Evolutionary conservation across 2,888 invertebrate genomes (phyloP), one percentile per base, ranked within the genome.

Genomic region (Ormyrus rosae): DNA sequence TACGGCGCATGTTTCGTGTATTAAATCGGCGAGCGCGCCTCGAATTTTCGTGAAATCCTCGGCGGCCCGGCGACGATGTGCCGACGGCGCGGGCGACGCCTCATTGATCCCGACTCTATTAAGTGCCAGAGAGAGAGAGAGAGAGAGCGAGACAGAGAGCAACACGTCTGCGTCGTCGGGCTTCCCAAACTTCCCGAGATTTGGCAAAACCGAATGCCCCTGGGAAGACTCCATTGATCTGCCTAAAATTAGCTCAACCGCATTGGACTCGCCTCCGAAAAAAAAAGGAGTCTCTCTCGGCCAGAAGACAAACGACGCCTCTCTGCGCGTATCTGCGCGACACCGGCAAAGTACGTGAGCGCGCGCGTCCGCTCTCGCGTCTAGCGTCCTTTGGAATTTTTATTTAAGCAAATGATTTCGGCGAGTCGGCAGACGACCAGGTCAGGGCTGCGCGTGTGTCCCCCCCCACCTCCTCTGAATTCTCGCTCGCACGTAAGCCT

Each of bases 1-100:
- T 82, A 83, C 83, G 80, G 79, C 78, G 76, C 79, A 13, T 68
- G 78, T 80, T 83, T 81, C 80, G 67, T 56, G 72, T 81, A 79
- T 82, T 78, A 74, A 81, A 79, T 77, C 58, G 76, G 65, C 74
- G 65, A 53, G 68, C 68, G 73, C 50, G 58, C 73, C 56, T 56
- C 45, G 34, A 61, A 58, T 71, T 55, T 56, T 9, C 69, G 19
- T 7, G 46, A 34, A 34, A 4, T 34, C 34, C 34, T 34, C 34
- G 34, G 34, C 34, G 34, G 34, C 34, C 34, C 34, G 34, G 34
- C 34, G 34, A 34, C 34, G 34, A 34, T 10, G 55, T 45, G 34
- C 9, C 56, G 56, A 19, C 63, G 10, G 46, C 69, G n/a, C 34
- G 34, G 34, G 34, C 34, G 63, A 46, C 63, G 72, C 72, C 58